Evolutionary conservation across 2,797 vertebrate genomes (phyloP).

Genomic region (Chiloscyllium punctatum): DNA sequence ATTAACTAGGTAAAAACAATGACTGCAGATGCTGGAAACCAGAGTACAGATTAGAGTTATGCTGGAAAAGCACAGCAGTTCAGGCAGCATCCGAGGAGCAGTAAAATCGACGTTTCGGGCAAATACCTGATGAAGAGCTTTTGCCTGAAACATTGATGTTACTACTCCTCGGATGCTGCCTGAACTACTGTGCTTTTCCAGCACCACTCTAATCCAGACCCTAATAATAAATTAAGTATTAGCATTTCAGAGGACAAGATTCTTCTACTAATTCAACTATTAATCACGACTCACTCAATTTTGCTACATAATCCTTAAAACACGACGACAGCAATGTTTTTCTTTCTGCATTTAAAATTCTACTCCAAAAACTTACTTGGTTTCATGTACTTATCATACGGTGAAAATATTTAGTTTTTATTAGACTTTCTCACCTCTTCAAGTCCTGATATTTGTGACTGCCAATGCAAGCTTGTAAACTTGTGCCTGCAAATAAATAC

Average conservation of each 20-base stretch:
- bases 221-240: neutral
- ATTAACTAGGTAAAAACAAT: too few relatives aligned
- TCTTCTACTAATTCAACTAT: neutral
- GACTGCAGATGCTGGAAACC: too few relatives aligned
- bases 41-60: too few relatives aligned
- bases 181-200: too few relatives aligned
- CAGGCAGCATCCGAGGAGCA: too few relatives aligned
- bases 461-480: neutral
- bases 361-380: neutral
- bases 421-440: neutral
- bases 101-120: too few relatives aligned
- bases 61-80: too few relatives aligned
- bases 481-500: neutral
- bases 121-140: too few relatives aligned
- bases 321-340: neutral
- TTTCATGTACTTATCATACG: neutral
- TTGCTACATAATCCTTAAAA: neutral
- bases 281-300: neutral
- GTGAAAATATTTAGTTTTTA: slow-evolving; percentile 12
- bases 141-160: too few relatives aligned
- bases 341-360: neutral
- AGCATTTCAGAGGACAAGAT: neutral
- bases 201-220: too few relatives aligned
- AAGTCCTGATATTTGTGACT: neutral
- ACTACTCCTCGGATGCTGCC: too few relatives aligned